Conservation (phyloP, 2,113 vertebrate genomes). For the Platycercus adscitus region DNA sequence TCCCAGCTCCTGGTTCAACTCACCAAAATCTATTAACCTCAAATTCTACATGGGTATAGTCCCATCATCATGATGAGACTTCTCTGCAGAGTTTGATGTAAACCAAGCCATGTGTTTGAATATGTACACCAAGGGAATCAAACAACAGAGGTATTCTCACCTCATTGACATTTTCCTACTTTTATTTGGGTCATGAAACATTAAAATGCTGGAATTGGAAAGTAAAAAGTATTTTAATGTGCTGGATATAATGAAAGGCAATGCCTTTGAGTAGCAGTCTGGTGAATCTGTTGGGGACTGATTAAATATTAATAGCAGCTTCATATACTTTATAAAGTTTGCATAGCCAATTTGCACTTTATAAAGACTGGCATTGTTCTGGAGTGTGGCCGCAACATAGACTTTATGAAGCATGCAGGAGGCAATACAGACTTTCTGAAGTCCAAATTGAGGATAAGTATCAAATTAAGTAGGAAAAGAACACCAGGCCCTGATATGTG, state of each 20-base stretch:
- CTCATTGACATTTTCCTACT: constrained; percentile 5
- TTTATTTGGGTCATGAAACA: constrained; percentile 29
- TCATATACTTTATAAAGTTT: constrained; percentile 18
- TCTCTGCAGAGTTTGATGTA: neutral
- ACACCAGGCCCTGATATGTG: neutral
- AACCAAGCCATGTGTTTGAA: constrained; percentile 1
- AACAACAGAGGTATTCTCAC: constrained; percentile 20
- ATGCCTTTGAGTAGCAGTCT: neutral
- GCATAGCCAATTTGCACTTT: constrained; percentile 30
- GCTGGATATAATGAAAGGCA: neutral
- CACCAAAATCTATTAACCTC: neutral
- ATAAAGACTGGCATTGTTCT: constrained; percentile 39
- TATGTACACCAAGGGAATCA: neutral
- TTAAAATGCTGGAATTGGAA: constrained; percentile 6
- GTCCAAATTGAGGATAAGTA: neutral
- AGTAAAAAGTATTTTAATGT: constrained; percentile 1
- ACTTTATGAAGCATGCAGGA: constrained; percentile 15
- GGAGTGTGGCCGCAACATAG: neutral
- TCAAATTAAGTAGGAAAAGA: constrained; percentile 5
- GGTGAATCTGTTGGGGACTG: neutral
- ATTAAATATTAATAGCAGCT: constrained; percentile 17
- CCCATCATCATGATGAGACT: neutral
- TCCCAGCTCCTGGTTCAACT: neutral
- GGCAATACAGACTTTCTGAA: neutral
- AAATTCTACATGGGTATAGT: neutral